Base-by-base conservation (phyloP, 2,797 vertebrate genomes). In the Oreonectes daqikongensis region DNA sequence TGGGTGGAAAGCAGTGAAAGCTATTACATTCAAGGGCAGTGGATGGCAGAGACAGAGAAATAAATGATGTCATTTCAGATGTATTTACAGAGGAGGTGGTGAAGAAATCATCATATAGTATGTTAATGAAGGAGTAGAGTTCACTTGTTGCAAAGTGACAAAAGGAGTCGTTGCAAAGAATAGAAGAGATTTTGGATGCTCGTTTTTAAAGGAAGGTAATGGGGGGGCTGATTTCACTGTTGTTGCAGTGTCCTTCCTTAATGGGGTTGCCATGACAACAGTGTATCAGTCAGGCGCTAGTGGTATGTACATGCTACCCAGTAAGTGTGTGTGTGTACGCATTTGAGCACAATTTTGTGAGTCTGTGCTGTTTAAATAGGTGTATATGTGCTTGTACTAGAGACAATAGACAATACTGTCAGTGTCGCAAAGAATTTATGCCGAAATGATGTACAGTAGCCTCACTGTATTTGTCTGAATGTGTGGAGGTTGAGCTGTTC, bases 221-320 rank as follows among this genome's bases (percentile, higher is more conserved):
- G 61, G 70, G 77, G 38, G 74, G 79, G 87, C 87, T 88, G 87
- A 89, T 92, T 92, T 90, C 84, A 91, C 88, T 84, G 84, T 85
- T 88, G 87, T 90, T 90, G 88, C 88, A 89, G 87, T 91, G 90
- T 92, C 91, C 90, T 92, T 89, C 88, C 90, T 91, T 93, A 92
- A 93, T 91, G 86, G 88, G 88, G 92, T 93, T 93, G 89, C 91
- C 89, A 92, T 93, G 92, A 92, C 92, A 91, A 93, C 91, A 86
- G 83, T 85, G 88, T 90, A 90, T 90, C 90, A 90, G 87, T 86
- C 85, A 89, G 89, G 85, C 87, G 82, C 84, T 80, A 87, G 86
- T 69, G 74, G 85, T 82, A 86, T 84, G 85, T 90, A 85, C 78
- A 76, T 68, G 68, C 73, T 79, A 55, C 70, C 77, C 69, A 26